Conservation (phyloP, 2,113 vertebrate genomes). For the Eubucco bourcierii region DNA sequence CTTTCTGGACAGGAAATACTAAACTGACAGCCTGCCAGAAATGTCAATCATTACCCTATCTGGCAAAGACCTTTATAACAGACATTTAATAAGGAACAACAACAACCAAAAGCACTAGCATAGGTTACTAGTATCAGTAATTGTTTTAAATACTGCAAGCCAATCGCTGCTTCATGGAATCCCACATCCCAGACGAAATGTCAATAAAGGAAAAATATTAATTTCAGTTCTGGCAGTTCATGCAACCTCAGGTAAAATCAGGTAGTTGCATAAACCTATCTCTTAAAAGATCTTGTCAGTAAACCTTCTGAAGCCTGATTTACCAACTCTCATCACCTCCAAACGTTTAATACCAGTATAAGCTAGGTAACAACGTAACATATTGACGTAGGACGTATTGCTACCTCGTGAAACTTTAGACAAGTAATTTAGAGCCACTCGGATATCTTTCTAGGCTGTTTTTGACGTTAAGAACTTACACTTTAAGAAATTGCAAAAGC, state of each 20-base stretch:
- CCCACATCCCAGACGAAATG: background rate
- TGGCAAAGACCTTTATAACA: background rate
- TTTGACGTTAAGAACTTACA: background rate
- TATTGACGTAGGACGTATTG: background rate
- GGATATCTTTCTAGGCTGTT: background rate
- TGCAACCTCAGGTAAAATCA: conserved; percentile 24
- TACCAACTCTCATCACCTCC: background rate
- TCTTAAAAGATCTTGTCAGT: background rate
- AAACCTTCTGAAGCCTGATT: background rate
- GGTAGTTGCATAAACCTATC: background rate
- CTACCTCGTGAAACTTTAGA: background rate
- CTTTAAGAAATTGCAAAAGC: background rate
- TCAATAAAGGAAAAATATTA: background rate
- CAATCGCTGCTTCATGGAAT: background rate
- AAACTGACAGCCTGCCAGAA: background rate
- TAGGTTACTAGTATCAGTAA: background rate
- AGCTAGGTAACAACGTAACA: background rate
- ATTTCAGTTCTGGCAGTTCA: conserved; percentile 33
- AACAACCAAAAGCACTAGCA: background rate
- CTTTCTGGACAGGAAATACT: background rate
- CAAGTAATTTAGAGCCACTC: background rate
- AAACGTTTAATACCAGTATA: background rate
- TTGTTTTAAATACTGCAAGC: background rate
- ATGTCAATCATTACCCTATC: background rate
- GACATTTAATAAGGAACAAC: background rate